Evolutionary conservation across 2,888 invertebrate species (phyloP).

Genomic region (Gordius sp.): DNA sequence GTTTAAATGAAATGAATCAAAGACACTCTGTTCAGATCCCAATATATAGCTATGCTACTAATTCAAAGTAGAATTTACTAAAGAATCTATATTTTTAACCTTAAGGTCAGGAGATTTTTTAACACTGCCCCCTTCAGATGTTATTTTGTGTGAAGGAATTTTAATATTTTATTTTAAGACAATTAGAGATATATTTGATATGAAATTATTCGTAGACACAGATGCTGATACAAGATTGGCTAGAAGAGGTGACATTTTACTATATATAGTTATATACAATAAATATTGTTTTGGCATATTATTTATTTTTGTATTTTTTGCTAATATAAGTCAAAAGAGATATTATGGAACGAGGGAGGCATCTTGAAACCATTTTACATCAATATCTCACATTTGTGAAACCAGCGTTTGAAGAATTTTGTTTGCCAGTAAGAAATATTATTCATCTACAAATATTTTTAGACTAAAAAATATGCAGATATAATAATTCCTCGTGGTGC

Average conservation of each 20-base stretch:
- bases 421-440: constrained; percentile 50
- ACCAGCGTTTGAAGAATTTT: constrained; percentile 98
- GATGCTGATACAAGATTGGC: constrained; percentile 90
- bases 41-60: constrained; percentile 66
- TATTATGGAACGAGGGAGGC: constrained; percentile 70
- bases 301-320: constrained; percentile 16
- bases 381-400: constrained; percentile 95
- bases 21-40: constrained; percentile 68
- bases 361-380: constrained; percentile 67
- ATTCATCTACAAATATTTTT: constrained; percentile 26
- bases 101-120: constrained; percentile 28
- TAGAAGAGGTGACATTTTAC: constrained; percentile 48
- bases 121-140: constrained; percentile 75
- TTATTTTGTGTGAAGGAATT: constrained; percentile 86
- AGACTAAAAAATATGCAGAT: constrained; percentile 98
- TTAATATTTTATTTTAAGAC: constrained; percentile 86
- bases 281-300: neutral
- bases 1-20: constrained; percentile 50
- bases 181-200: constrained; percentile 74
- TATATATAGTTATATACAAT: neutral
- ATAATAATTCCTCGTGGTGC: constrained; percentile 95
- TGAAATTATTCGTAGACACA: constrained; percentile 96
- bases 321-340: constrained; percentile 56
- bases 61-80: constrained; percentile 46
- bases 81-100: too few species aligned